phyloP scores from a whole-genome alignment of 92 coral and sea anemone species.

The Porites evermanni region DNA sequence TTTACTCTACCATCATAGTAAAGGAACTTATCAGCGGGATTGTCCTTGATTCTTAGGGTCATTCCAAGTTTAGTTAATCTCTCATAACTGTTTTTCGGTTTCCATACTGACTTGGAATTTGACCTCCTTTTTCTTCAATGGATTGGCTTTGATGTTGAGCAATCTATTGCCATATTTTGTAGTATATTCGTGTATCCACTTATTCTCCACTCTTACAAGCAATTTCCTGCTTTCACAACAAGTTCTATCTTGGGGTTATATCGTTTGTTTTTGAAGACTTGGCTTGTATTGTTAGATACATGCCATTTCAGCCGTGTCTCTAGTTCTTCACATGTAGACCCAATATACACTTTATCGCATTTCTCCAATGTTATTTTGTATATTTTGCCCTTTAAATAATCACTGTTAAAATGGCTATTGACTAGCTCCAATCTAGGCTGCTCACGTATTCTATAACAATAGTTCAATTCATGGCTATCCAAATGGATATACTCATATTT shows the following conservation, averaged over 20 bases:
- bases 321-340: slow-evolving; percentile 45
- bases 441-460: not conserved
- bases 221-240: slow-evolving; percentile 37
- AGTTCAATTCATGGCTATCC: slow-evolving; percentile 13
- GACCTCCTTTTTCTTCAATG: slow-evolving; percentile 23
- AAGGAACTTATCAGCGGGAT: no score
- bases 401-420: slow-evolving; percentile 14
- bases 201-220: slow-evolving; percentile 41
- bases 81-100: slow-evolving; percentile 12
- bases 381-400: slow-evolving; percentile 26
- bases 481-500: slow-evolving; percentile 36
- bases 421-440: slow-evolving; percentile 21
- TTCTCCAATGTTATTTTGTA: slow-evolving; percentile 39
- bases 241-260: slow-evolving; percentile 32
- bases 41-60: slow-evolving; percentile 42
- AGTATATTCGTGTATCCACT: slow-evolving; percentile 39
- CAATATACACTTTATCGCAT: slow-evolving; percentile 21
- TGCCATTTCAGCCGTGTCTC: slow-evolving; percentile 39
- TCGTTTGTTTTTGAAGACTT: slow-evolving; percentile 33
- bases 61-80: slow-evolving; percentile 24
- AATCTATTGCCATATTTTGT: slow-evolving; percentile 22
- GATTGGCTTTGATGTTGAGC: slow-evolving; percentile 33
- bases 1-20: no score
- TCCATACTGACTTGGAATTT: slow-evolving; percentile 44
- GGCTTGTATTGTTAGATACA: slow-evolving; percentile 27